Evolutionary conservation across 2,888 invertebrate genomes (phyloP), one percentile per base, ranked within the genome.

Genomic region (Dorcus hopei): DNA sequence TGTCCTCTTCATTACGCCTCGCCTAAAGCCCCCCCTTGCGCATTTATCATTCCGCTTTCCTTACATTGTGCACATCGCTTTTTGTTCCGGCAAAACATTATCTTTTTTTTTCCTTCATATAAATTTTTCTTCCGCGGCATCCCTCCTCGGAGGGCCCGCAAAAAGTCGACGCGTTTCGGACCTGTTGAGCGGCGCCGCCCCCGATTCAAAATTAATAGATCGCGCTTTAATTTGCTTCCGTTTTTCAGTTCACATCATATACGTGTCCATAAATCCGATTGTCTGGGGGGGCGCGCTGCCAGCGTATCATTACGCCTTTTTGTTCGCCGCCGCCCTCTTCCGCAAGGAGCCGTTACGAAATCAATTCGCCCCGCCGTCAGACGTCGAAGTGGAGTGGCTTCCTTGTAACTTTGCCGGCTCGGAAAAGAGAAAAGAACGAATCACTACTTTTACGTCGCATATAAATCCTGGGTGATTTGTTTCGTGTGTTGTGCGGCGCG

Each of bases 1-100:
- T 67, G 65, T 63, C 64, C 68, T 72, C 70, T 72, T 72, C 71
- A 72, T 72, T 70, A 72, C 69, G 70, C 70, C 69, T 69, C 68
- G 68, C 68, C 69, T 66, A 62, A 62, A 65, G 68, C 14, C 64
- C 69, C 71, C 70, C 70, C 67, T 65, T 65, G 64, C 65, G 63
- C 70, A 71, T 72, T 72, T 70, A 68, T 72, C 71, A 72, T 72
- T 66, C 68, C 58, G 66, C 70, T 67, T 71, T 69, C 67, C 71
- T 71, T 71, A 71, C 69, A 68, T 70, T 70, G 71, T 72, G 69
- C 70, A 69, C 71, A 70, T 70, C 70, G 72, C 70, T 70, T 70
- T 70, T 72, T 72, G 68, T 70, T 70, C 66, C 66, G 68, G 66
- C 70, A 69, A 69, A 71, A 70, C 72, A 70, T 70, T 51, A 11